A percentile compares a stretch with the other conserved stretches of the same genome.
These are phyloP conservation scores for Alces alces DNA, from an alignment of 2,113 vertebrate species.

Conservation along the genomic window DNA sequence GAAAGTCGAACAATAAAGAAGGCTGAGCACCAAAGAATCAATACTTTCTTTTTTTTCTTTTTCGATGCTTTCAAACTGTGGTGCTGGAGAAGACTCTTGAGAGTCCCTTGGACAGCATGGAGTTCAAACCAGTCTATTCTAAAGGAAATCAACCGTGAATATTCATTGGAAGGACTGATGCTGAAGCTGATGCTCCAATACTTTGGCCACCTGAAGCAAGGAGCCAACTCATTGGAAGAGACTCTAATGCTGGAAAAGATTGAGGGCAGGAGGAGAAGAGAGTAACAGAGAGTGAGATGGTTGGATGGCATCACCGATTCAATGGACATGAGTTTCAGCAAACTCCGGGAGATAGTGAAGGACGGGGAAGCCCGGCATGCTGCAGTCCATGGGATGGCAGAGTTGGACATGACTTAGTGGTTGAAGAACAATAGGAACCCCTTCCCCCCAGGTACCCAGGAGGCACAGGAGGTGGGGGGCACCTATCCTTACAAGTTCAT, in stretches of 20 bases:
- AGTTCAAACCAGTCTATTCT: not conserved
- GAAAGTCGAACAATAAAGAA: not conserved
- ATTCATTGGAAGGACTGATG: not conserved
- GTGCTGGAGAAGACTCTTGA: not conserved
- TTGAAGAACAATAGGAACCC: not conserved
- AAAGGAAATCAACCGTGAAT: not conserved
- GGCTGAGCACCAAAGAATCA: not conserved
- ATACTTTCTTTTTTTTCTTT: not conserved
- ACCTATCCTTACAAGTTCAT: not conserved
- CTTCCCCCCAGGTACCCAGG: no score
- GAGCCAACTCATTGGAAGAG: not conserved
- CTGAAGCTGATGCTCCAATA: not conserved
- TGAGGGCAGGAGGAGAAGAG: not conserved
- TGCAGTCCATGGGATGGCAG: not conserved
- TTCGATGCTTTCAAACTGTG: not conserved
- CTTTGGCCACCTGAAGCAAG: not conserved
- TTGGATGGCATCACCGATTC: not conserved
- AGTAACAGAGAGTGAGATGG: not conserved
- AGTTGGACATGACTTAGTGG: not conserved
- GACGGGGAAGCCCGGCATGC: not conserved
- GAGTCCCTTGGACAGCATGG: not conserved
- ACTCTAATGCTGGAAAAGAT: not conserved
- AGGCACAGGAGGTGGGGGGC: not conserved
- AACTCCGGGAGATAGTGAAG: not conserved
- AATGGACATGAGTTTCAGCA: not conserved